Evolutionary conservation across 2,113 vertebrate genomes (phyloP), one percentile per base, ranked within the genome.

Genomic region (Lophura nycthemera): DNA sequence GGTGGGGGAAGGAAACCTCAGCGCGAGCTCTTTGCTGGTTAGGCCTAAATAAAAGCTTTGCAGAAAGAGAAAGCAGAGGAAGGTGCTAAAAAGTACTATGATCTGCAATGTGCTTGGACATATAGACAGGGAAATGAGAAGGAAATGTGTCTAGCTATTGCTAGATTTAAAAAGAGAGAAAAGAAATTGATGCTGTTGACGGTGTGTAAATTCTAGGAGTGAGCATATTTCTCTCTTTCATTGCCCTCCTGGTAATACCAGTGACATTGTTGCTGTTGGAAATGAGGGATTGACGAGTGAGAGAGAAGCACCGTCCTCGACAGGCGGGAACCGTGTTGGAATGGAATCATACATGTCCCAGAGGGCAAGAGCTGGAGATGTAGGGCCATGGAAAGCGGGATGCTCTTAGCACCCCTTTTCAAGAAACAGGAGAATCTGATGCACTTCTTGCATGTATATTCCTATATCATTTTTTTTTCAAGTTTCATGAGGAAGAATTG

Each of bases 221-320:
- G 76, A 74, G 88, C 93, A 71, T 91, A 66, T 93, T 96, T 92
- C 43, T 95, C 20, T 86, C 54, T 92, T 93, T 95, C 95, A 92
- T 72, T 93, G 83, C 85, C 75, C 80, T 89, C 89, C 56, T 2
- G 17, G 43, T 92, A 87, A 92, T 88, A 88, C 45, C 52, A 8
- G 1, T 79, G 82, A 72, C 76, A 82, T 65, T 89, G 84, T 91
- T 95, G 74, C 30, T 63, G 63, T 84, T 96, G 73, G 80, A 92
- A 95, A 82, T 86, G 80, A 93, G 63, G 56, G 29, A 91, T 78
- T 72, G 50, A 90, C 86, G 63, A 90, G 25, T 50, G 43, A 92
- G 86, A 42, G 65, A 65, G 65, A 92, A 32, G 22, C 7, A 27
- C 32, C 0, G 1, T 57, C 21, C n/a, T 42, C 0, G 2, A 54